Evolutionary conservation across 2,888 invertebrate genomes (phyloP).

Genomic region (Cartodere bifasciata): DNA sequence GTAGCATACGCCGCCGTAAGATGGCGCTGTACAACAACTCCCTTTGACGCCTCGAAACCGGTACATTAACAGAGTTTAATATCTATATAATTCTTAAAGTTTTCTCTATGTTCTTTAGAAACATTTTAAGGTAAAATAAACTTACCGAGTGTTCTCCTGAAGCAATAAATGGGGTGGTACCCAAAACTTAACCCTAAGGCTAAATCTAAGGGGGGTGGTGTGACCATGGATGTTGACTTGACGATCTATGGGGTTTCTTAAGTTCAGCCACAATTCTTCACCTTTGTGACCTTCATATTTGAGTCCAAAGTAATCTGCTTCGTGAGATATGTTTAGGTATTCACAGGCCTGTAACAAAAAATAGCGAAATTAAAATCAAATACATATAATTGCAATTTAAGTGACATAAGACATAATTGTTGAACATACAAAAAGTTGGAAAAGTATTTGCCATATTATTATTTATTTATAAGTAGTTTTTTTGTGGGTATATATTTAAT

Average conservation of each 20-base stretch:
- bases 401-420: no score
- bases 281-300: slow-evolving; percentile 47
- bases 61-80: no score
- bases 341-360: slow-evolving; percentile 58
- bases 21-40: no score
- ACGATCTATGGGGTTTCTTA: slow-evolving; percentile 68
- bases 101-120: no score
- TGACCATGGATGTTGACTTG: slow-evolving; percentile 48
- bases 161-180: slow-evolving; percentile 78
- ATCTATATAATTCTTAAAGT: no score
- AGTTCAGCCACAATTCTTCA: slow-evolving; percentile 75
- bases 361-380: slow-evolving; percentile 6
- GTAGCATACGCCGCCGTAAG: no score
- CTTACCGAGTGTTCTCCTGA: slow-evolving; percentile 68
- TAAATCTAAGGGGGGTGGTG: slow-evolving; percentile 49
- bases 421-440: no score
- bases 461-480: no score
- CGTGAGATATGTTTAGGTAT: slow-evolving; percentile 68
- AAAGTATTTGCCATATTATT: no score
- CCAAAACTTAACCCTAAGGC: slow-evolving; percentile 78
- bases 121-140: slow-evolving; percentile 7
- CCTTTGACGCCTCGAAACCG: no score
- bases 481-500: no score
- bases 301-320: slow-evolving; percentile 81
- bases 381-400: no score